These are phyloP conservation scores for Pararge aegeria DNA, from an alignment of 1,140 invertebrate genomes.

Conservation along the genomic window DNA sequence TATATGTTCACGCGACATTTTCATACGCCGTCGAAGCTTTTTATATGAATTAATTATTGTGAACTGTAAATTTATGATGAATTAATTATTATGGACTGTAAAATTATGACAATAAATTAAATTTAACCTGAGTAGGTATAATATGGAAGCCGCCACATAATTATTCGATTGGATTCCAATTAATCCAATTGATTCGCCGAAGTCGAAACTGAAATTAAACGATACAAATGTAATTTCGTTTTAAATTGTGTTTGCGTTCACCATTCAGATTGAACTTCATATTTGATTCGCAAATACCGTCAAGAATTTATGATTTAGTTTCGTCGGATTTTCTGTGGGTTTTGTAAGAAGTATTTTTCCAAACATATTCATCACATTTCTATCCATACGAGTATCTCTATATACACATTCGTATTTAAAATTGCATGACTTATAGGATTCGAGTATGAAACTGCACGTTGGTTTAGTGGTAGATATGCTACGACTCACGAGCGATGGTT, in stretches of 20 bases:
- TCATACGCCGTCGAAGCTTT: not conserved
- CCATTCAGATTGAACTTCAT: constrained; percentile 38
- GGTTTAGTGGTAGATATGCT: too few relatives aligned
- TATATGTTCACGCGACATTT: too few relatives aligned
- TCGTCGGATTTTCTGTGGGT: not conserved
- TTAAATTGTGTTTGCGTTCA: constrained; percentile 51
- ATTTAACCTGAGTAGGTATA: constrained; percentile 27
- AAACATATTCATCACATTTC: not conserved
- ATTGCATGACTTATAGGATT: too few relatives aligned
- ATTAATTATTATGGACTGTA: constrained; percentile 2
- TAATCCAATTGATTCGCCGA: constrained; percentile 50
- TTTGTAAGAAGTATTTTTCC: not conserved
- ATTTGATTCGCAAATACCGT: constrained; percentile 7
- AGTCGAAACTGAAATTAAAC: constrained; percentile 51
- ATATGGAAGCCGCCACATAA: constrained; percentile 46
- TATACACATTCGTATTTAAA: too few relatives aligned
- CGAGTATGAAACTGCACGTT: too few relatives aligned
- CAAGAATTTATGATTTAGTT: not conserved
- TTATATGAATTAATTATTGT: not conserved
- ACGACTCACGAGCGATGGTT: too few relatives aligned
- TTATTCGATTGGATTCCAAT: constrained; percentile 59
- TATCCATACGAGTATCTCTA: too few relatives aligned
- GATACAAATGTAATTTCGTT: constrained; percentile 56
- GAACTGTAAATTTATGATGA: not conserved
- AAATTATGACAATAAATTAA: constrained; percentile 24